Conservation (phyloP, 2,888 invertebrate species). For the Stenodera caucasica region DNA sequence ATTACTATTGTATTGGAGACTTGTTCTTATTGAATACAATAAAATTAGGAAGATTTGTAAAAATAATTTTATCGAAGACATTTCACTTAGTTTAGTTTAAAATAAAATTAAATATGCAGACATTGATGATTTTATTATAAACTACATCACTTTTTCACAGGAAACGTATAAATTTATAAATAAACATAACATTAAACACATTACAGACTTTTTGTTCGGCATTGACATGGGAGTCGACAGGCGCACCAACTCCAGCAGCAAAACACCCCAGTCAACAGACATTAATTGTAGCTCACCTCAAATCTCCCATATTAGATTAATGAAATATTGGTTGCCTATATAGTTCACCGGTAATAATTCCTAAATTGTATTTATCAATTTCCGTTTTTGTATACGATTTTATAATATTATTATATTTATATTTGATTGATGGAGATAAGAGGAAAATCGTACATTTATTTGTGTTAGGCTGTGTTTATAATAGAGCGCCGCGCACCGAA, state of each 20-base stretch:
- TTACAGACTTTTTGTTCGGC: conserved; percentile 6
- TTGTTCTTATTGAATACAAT: background rate
- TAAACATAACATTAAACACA: conserved; percentile 12
- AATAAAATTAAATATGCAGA: background rate
- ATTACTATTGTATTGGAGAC: background rate
- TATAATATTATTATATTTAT: too few species aligned
- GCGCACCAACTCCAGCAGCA: background rate
- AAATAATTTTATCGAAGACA: background rate
- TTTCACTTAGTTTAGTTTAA: background rate
- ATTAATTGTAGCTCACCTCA: too few species aligned
- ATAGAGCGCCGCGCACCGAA: too few species aligned
- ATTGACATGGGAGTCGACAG: background rate
- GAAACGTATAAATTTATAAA: conserved; percentile 4
- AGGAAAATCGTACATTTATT: too few species aligned
- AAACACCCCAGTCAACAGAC: too few species aligned
- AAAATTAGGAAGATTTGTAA: conserved; percentile 3
- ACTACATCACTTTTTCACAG: conserved; percentile 13
- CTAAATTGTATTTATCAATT: too few species aligned
- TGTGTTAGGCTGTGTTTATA: too few species aligned
- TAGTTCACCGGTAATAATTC: too few species aligned
- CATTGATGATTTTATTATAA: background rate
- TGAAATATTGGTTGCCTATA: too few species aligned
- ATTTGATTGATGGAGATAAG: too few species aligned
- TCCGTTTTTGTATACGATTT: too few species aligned
- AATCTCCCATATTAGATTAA: too few species aligned